phyloP scores from a whole-genome alignment of 2,113 vertebrate genomes.

The Oryzias javanicus region DNA sequence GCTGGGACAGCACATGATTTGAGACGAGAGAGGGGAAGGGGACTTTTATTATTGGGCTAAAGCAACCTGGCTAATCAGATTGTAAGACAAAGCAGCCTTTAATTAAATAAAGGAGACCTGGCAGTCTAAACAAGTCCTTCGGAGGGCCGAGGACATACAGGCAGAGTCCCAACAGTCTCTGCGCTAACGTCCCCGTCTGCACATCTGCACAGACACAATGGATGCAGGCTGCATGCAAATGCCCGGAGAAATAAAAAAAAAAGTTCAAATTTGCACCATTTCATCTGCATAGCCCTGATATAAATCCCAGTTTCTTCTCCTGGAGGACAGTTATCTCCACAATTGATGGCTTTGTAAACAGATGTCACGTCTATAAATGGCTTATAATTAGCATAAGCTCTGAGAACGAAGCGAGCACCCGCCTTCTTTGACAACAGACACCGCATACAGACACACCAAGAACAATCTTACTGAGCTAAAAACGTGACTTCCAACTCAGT shows the following conservation, averaged over 20 bases:
- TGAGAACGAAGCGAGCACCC: no score
- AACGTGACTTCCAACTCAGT: no score
- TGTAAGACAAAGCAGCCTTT: constrained; percentile 48
- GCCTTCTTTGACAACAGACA: no score
- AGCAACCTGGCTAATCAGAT: constrained; percentile 56
- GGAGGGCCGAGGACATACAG: constrained; percentile 6
- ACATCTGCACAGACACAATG: neutral
- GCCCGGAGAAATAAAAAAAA: neutral
- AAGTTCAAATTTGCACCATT: neutral
- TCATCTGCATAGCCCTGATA: no score
- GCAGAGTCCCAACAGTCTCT: neutral
- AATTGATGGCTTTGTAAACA: no score
- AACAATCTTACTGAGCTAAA: no score
- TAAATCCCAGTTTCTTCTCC: no score
- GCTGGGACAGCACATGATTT: constrained; percentile 23
- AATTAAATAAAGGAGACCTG: constrained; percentile 50
- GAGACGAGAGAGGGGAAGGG: constrained; percentile 19
- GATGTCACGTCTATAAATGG: no score
- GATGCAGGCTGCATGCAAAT: neutral
- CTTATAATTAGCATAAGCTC: no score
- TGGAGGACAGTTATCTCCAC: no score
- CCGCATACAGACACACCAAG: no score
- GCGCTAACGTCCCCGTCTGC: constrained; percentile 4
- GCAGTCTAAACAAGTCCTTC: constrained; percentile 5
- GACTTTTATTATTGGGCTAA: constrained; percentile 44